phyloP scores from a whole-genome alignment of 2,888 invertebrate genomes.

The Uloborus plumipes region DNA sequence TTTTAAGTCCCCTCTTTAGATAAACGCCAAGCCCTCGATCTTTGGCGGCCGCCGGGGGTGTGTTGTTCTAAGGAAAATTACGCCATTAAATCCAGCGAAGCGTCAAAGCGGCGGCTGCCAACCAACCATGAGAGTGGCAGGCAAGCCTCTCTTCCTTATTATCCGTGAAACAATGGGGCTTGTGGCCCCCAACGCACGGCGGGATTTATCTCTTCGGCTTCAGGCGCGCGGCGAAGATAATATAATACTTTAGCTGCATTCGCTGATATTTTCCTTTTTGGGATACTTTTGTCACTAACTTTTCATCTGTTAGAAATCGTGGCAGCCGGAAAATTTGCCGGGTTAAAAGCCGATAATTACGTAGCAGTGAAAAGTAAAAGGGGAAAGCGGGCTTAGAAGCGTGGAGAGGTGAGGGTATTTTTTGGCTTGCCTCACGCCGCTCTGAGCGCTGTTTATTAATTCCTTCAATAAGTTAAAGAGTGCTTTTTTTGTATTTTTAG shows the following conservation, averaged over 20 bases:
- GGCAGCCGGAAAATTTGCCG: slow-evolving; percentile 47
- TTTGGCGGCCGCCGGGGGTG: slow-evolving; percentile 54
- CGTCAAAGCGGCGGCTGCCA: slow-evolving; percentile 46
- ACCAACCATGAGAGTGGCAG: slow-evolving; percentile 51
- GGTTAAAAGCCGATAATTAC: slow-evolving; percentile 63
- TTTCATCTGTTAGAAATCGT: slow-evolving; percentile 50
- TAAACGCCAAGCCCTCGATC: slow-evolving; percentile 50
- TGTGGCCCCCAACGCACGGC: slow-evolving; percentile 31
- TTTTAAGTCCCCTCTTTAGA: slow-evolving; percentile 62
- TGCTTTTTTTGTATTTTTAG: too few species aligned
- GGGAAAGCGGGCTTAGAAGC: slow-evolving; percentile 18
- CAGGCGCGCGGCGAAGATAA: slow-evolving; percentile 46
- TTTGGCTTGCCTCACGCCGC: not conserved
- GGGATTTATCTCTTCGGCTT: slow-evolving; percentile 60
- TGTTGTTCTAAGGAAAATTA: slow-evolving; percentile 64
- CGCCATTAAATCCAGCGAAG: slow-evolving; percentile 58
- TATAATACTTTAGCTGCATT: slow-evolving; percentile 32
- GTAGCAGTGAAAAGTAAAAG: slow-evolving; percentile 49
- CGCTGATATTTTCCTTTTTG: slow-evolving; percentile 42
- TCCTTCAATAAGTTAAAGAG: too few species aligned
- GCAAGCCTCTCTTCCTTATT: slow-evolving; percentile 55
- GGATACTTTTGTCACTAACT: slow-evolving; percentile 56
- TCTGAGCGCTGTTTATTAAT: too few species aligned
- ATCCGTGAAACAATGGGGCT: slow-evolving; percentile 60
- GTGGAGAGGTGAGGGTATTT: slow-evolving; percentile 7